Percentiles rank a stretch among this genome's conserved stretches.
Conservation (phyloP, 1,140 invertebrate species). For the Cataglyphis hispanica region DNA sequence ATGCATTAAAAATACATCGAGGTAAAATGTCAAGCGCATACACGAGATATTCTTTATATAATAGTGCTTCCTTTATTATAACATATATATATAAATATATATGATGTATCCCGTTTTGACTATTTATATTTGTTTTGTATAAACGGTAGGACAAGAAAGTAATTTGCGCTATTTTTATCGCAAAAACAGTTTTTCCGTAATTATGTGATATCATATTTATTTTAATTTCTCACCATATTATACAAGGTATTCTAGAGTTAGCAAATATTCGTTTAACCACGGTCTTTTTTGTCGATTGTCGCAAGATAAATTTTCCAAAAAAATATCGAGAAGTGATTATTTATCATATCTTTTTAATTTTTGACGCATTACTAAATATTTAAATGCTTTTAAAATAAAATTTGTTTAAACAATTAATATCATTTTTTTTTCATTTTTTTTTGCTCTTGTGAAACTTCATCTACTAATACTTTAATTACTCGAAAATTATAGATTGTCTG, state of each 20-base stretch:
- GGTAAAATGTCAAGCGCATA: conserved; percentile 30
- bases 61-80: not conserved
- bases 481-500: not conserved
- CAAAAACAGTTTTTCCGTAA: not conserved
- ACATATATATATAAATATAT: not conserved
- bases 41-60: conserved; percentile 5
- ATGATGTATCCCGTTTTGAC: not conserved
- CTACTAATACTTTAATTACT: not conserved
- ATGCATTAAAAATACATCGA: conserved; percentile 32
- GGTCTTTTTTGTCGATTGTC: not conserved
- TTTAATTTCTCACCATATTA: not conserved
- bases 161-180: not conserved
- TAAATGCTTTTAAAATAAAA: not conserved
- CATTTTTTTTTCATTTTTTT: not conserved
- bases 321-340: too few relatives aligned
- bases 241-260: not conserved
- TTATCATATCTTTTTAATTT: too few relatives aligned
- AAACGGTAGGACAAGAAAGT: not conserved
- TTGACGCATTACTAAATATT: too few relatives aligned
- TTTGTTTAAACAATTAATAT: not conserved
- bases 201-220: not conserved
- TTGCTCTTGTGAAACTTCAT: not conserved
- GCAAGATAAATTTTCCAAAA: too few relatives aligned
- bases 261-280: not conserved
- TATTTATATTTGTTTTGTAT: conserved; percentile 11